These are phyloP conservation scores for Leptodactylus fallax DNA, from an alignment of 2,797 vertebrate genomes.

Conservation along the genomic window DNA sequence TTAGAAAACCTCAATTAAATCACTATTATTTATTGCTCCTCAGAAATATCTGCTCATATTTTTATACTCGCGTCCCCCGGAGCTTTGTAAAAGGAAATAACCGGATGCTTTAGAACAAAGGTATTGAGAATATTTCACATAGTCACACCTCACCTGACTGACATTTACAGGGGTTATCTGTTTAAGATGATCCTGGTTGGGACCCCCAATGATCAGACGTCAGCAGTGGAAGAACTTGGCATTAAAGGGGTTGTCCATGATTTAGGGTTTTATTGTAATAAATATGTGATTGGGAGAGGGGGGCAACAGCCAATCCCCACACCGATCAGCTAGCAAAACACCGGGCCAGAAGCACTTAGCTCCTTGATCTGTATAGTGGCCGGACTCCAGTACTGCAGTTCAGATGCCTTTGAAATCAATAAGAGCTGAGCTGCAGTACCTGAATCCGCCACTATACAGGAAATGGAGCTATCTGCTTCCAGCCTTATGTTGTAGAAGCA, in stretches of 20 bases:
- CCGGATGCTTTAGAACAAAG: background rate
- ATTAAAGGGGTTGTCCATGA: background rate
- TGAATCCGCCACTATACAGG: too few species aligned
- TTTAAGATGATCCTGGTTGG: background rate
- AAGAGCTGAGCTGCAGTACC: too few species aligned
- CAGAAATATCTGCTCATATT: constrained; percentile 35
- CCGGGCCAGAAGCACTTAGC: too few species aligned
- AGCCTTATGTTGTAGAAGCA: too few species aligned
- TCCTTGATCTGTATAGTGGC: too few species aligned
- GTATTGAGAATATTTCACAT: background rate
- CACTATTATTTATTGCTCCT: constrained; percentile 52
- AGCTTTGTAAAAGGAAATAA: background rate
- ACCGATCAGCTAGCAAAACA: too few species aligned
- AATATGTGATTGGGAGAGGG: too few species aligned
- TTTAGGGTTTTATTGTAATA: too few species aligned
- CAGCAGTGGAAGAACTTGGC: background rate
- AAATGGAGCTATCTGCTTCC: too few species aligned
- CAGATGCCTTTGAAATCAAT: too few species aligned
- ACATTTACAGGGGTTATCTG: background rate
- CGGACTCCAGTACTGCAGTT: too few species aligned
- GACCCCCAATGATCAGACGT: background rate
- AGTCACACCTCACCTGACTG: background rate
- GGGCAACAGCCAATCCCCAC: too few species aligned
- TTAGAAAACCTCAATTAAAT: constrained; percentile 57
- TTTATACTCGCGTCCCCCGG: background rate